Evolutionary conservation across 2,888 invertebrate species (phyloP), one percentile per base, ranked within the genome.

Genomic region (Drosophila planitibia): DNA sequence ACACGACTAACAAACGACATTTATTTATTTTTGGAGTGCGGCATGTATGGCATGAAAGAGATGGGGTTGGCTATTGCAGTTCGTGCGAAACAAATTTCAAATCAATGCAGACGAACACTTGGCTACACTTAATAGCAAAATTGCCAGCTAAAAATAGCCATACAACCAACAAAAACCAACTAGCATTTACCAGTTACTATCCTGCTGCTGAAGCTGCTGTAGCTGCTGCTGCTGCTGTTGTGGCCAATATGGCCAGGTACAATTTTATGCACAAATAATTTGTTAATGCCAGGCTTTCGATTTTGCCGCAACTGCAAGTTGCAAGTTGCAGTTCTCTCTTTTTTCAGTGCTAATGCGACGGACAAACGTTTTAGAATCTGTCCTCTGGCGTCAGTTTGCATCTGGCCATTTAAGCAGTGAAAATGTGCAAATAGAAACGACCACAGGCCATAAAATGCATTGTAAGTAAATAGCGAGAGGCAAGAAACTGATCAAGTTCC

Each of bases 61-160:
- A 30, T 19, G 58, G 32, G 44, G 47, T 41, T 39, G 33, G 51
- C 55, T 35, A 66, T 69, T 72, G 63, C 69, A 82, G 68, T 87
- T 80, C 85, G 85, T 87, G 83, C 80, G 81, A 85, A 87, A 79
- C 88, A 71, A 84, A 84, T 82, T 89, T 85, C 72, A 81, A 89
- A 81, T 83, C 87, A 75, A 78, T 84, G 79, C 81, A 67, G 61
- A 64, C 79, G 60, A 57, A 59, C 79, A 54, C 32, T 53, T 41
- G 57, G 54, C 69, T 16, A 54, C 19, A 63, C 53, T 58, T 63
- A 77, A 54, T 67, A 66, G 79, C 60, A 65, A 75, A 75, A 78
- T 75, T 76, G 79, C 65, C 49, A 81, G 64, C 81, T 81, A 84
- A 79, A 81, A 84, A 84, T 81, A 81, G 73, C 32, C 57, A 63